Percentiles rank a stretch among this genome's conserved stretches.
Evolutionary conservation across 2,797 vertebrate genomes (phyloP).

Genomic region (Onychomys torridus): DNA sequence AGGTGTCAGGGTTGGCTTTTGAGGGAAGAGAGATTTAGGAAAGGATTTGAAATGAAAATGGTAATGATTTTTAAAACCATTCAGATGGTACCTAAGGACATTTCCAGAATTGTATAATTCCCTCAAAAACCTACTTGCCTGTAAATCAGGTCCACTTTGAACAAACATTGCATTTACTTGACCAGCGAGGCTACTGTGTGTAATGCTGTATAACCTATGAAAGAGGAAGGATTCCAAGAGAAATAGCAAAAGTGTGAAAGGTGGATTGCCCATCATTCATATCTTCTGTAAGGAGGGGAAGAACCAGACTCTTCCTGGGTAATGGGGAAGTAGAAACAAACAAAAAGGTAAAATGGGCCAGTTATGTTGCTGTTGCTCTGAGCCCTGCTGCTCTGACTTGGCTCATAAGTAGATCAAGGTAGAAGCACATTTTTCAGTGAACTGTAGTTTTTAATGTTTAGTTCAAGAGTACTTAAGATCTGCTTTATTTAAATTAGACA

Average conservation of each 20-base stretch:
- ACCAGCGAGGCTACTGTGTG: conserved; percentile 13
- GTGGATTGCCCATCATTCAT: conserved; percentile 29
- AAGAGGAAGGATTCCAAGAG: conserved; percentile 1
- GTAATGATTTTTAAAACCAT: neutral
- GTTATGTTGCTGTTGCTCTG: neutral
- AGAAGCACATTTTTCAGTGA: conserved; percentile 36
- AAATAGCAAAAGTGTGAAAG: conserved; percentile 39
- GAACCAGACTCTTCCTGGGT: conserved; percentile 11
- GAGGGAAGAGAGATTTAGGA: neutral
- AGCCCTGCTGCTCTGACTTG: conserved; percentile 35
- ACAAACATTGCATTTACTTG: conserved; percentile 30
- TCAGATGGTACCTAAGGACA: conserved; percentile 11
- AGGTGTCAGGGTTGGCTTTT: neutral
- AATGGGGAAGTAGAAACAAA: conserved; percentile 26
- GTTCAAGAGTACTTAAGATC: conserved; percentile 28
- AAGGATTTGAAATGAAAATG: conserved; percentile 36
- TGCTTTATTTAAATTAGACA: conserved; percentile 47
- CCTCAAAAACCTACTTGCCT: neutral
- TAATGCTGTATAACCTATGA: conserved; percentile 22
- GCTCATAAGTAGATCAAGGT: conserved; percentile 23
- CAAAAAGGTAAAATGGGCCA: neutral
- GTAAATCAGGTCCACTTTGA: conserved; percentile 62
- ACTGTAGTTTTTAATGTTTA: conserved; percentile 27
- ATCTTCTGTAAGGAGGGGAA: conserved; percentile 19
- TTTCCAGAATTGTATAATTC: conserved; percentile 28